Base-by-base conservation (phyloP, 2,888 invertebrate genomes). In the Actias luna region DNA sequence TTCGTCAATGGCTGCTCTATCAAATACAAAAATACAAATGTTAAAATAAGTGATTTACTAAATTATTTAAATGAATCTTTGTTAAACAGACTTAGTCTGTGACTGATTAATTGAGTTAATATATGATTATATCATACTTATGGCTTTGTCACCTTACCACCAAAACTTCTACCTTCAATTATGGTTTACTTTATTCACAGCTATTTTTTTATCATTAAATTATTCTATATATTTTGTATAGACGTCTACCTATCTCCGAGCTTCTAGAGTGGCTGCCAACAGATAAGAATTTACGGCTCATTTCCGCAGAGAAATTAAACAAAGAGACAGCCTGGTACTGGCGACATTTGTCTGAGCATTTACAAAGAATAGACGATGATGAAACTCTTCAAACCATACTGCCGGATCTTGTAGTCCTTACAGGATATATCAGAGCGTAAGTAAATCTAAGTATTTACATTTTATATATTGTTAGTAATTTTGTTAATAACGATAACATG, bases 321-420 rank as follows among this genome's bases (percentile, higher is more conserved):
- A 93, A 93, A 63, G 93, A 93, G 65, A 89, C 89, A 0, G 85
- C 92, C 2, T 93, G 93, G 93, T 93, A 93, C 79, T 93, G 93
- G 93, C 86, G 93, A 64, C 93, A 93, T 59, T 83, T 93, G 0
- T 88, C 92, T 33, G 85, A 88, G 33, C 92, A 93, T 67, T 69
- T 93, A 64, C 92, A 92, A 74, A 84, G 76, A 61, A 86, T 88
- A 2, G 89, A 90, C 12, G 93, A 87, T 16, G 93, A 93, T 16
- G 95, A 95, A 27, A 93, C 94, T 0, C 77, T 95, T 58, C 94
- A 95, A 58, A 85, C 84, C 4, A 87, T 96, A 61, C 75, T 96
- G 58, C 98, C 98, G 0, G 97, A 97, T 74, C 82, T 97, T 61
- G 94, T 96, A 0, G 93, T 93, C 27, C 95, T 97, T 69, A 96